Percentiles rank a stretch among this genome's conserved stretches.
Conservation (phyloP, 2,113 vertebrate species). For the Axis porcinus region DNA sequence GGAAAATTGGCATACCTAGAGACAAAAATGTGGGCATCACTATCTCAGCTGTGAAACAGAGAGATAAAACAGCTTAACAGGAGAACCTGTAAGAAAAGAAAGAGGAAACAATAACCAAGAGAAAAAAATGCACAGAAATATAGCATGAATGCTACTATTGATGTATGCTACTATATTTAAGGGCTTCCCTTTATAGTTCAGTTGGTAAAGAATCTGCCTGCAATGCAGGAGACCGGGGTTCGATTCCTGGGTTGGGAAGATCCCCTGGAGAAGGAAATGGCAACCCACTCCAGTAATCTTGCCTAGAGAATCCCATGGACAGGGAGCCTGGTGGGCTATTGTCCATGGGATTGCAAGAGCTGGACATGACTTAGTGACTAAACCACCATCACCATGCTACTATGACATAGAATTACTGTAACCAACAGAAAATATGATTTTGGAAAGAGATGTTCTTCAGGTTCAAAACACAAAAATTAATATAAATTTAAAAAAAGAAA, state of each 20-base stretch:
- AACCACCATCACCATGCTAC: neutral
- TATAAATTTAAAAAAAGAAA: neutral
- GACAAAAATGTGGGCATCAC: neutral
- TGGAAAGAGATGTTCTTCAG: neutral
- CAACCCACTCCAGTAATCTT: neutral
- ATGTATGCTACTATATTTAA: neutral
- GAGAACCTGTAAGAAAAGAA: neutral
- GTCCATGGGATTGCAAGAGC: neutral
- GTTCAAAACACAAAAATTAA: conserved; percentile 4
- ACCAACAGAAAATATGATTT: neutral
- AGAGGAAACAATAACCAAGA: neutral
- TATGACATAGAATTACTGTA: neutral
- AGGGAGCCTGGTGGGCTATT: neutral
- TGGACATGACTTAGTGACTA: fast-evolving
- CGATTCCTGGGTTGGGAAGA: neutral
- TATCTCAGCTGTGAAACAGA: neutral
- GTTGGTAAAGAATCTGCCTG: neutral
- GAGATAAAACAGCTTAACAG: neutral
- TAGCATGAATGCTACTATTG: neutral
- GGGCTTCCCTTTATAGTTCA: neutral
- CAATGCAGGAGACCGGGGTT: neutral
- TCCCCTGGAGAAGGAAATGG: neutral
- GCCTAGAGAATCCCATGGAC: neutral
- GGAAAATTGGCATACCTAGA: neutral
- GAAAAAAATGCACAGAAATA: neutral